phyloP scores from a whole-genome alignment of 2,113 vertebrate genomes.

The Cairina moschata region DNA sequence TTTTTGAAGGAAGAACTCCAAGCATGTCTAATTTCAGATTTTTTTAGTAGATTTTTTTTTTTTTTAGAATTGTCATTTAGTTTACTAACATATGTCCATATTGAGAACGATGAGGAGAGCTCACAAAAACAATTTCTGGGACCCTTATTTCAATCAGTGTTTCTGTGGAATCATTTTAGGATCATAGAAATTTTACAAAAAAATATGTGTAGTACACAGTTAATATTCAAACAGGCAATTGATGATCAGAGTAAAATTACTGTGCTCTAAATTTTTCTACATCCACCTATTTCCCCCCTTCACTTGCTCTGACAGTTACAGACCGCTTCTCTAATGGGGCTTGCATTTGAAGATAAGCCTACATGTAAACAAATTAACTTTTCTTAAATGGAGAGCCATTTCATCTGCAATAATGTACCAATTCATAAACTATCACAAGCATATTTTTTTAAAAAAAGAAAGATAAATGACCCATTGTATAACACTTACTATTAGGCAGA shows the following conservation, averaged over 20 bases:
- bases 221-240: background rate
- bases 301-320: slow-evolving; percentile 75
- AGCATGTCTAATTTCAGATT: background rate
- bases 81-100: background rate
- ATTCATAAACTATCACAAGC: slow-evolving; percentile 80
- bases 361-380: slow-evolving; percentile 84
- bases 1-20: background rate
- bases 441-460: slow-evolving; percentile 58
- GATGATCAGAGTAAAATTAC: slow-evolving; percentile 63
- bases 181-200: background rate
- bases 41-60: background rate
- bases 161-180: background rate
- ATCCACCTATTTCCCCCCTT: slow-evolving; percentile 58
- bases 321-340: slow-evolving; percentile 75
- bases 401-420: slow-evolving; percentile 77
- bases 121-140: background rate
- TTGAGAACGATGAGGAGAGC: background rate
- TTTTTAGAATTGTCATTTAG: background rate
- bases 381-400: slow-evolving; percentile 80
- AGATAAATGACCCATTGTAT: slow-evolving; percentile 79
- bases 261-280: slow-evolving; percentile 66
- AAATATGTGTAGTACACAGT: background rate
- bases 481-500: slow-evolving; percentile 76
- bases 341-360: slow-evolving; percentile 82
- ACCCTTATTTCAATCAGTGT: background rate